Evolutionary conservation across 2,113 vertebrate genomes (phyloP).

Genomic region (Anas platyrhynchos): DNA sequence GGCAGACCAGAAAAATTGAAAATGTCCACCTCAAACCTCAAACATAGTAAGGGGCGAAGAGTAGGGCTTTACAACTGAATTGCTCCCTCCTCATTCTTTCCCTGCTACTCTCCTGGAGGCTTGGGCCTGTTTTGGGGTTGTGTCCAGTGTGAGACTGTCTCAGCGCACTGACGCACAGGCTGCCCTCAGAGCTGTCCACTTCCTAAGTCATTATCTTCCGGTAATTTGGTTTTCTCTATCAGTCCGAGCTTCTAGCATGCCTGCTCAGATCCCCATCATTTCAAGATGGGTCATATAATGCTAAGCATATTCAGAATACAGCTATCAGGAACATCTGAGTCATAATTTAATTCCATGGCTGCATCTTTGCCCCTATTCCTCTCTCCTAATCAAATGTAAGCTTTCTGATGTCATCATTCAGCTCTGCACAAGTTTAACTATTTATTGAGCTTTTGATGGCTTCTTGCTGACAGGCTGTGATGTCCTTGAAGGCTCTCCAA

Average conservation of each 20-base stretch:
- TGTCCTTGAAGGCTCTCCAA: neutral
- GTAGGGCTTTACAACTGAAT: neutral
- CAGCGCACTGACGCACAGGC: rapidly evolving
- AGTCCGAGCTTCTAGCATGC: neutral
- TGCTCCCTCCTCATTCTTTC: rapidly evolving
- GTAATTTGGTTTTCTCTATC: neutral
- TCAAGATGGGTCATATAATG: neutral
- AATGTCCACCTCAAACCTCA: neutral
- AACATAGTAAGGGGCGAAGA: neutral
- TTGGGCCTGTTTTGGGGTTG: neutral
- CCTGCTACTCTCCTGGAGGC: neutral
- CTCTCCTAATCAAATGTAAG: neutral
- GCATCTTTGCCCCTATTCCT: neutral
- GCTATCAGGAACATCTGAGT: neutral
- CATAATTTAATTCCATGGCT: neutral
- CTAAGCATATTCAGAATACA: neutral
- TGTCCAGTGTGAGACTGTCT: neutral
- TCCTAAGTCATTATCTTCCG: neutral
- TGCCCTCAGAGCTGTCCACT: neutral
- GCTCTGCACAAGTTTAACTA: neutral
- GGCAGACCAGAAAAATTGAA: neutral
- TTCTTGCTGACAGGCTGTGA: neutral
- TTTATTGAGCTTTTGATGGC: neutral
- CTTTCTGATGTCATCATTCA: neutral
- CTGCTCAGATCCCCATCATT: neutral